Percentiles rank a stretch among this genome's conserved stretches.
phyloP scores from a whole-genome alignment of 2,113 vertebrate species.

The Notechis scutatus region DNA sequence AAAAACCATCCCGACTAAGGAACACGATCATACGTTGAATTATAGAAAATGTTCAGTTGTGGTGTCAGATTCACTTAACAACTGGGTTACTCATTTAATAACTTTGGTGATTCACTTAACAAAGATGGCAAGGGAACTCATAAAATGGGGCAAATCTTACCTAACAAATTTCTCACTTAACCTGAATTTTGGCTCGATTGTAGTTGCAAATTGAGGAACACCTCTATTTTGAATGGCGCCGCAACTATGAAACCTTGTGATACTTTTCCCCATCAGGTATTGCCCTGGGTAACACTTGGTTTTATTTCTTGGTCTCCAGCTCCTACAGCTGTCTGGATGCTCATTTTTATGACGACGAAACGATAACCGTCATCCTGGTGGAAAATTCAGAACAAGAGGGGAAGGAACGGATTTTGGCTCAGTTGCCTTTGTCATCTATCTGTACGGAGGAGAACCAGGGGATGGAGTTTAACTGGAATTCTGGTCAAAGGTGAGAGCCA shows the following conservation, averaged over 20 bases:
- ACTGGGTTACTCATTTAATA: no score
- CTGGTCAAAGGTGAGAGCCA: slow-evolving; percentile 70
- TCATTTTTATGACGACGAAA: slow-evolving; percentile 93
- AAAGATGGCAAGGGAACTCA: no score
- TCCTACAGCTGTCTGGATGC: slow-evolving; percentile 87
- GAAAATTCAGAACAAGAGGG: slow-evolving; percentile 76
- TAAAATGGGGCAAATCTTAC: no score
- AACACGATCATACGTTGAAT: neutral
- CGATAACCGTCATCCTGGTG: slow-evolving; percentile 84
- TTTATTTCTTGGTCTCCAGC: slow-evolving; percentile 47
- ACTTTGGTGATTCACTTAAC: no score
- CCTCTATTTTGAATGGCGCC: neutral
- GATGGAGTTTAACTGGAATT: slow-evolving; percentile 75
- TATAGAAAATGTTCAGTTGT: neutral
- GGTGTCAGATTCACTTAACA: neutral
- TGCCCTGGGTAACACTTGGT: neutral
- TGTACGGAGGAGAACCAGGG: slow-evolving; percentile 71
- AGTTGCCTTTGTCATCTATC: slow-evolving; percentile 81
- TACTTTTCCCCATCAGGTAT: neutral
- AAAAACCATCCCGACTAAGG: neutral
- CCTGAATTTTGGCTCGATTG: no score
- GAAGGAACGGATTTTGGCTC: slow-evolving; percentile 80
- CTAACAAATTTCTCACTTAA: no score
- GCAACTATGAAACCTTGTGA: neutral
- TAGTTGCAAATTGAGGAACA: no score